Evolutionary conservation across 2,797 vertebrate species (phyloP), one percentile per base, ranked within the genome.

Genomic region (Tarsius wallacei): DNA sequence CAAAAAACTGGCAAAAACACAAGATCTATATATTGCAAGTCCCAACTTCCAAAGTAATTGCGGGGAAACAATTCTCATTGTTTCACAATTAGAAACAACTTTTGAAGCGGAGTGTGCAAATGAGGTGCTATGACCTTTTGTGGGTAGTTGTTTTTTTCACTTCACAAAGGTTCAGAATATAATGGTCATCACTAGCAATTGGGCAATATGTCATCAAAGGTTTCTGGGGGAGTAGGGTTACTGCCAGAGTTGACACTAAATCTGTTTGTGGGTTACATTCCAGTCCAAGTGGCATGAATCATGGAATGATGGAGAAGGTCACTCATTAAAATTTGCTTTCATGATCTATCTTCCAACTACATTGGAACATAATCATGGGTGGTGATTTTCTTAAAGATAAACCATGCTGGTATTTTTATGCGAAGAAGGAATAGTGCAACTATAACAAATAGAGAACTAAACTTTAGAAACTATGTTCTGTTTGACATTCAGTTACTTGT

Each of bases 201-300:
- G 88, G 94, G 90, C 96, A 98, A 80, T n/a, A 26, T 89, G 22
- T 87, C 57, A 97, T 90, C 86, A 97, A 93, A 97, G 80, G 42
- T 89, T 96, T 97, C 83, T 96, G 84, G 47, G 64, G 89, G 85
- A 97, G 33, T 70, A 97, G 81, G 68, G 47, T 66, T 82, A 73
- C 24, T 77, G 73, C 95, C 97, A 95, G 82, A 88, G 63, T 82
- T 73, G 33, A 81, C 42, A 96, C 66, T 57, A 91, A 90, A 73
- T 96, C 71, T 98, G 71, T 96, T 97, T 98, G 93, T 94, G 95
- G 96, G 74, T 97, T 97, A 82, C 53, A 97, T 97, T 97, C 84
- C 91, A 96, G 36, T 87, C 74, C 96, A 78, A 88, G 91, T 96
- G 71, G 84, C 66, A 73, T 97, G 94, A 98, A 73, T 97, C 97